A percentile compares a stretch with the other conserved stretches of the same genome.
Evolutionary conservation across 2,113 vertebrate genomes (phyloP).

Genomic region (Dromiciops gliroides): DNA sequence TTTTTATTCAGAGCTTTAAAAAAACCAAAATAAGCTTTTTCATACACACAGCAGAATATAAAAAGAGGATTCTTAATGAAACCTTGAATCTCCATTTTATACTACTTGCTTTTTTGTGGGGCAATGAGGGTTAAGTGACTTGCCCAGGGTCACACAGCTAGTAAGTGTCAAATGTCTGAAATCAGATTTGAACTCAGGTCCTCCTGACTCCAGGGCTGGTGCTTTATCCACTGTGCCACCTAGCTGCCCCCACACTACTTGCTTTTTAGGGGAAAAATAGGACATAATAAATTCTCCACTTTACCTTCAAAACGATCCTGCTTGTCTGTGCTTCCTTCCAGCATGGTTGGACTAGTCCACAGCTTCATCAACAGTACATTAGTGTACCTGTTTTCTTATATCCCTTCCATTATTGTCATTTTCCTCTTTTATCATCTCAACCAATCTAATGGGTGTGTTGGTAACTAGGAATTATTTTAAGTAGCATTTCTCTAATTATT

Average conservation of each 20-base stretch:
- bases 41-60: not conserved
- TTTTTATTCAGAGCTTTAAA: not conserved
- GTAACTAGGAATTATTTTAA: not conserved
- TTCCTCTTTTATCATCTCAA: not conserved
- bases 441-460: not conserved
- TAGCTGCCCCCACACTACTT: too few species aligned
- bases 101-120: not conserved
- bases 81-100: not conserved
- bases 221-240: too few species aligned
- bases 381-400: not conserved
- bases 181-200: too few species aligned
- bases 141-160: too few species aligned
- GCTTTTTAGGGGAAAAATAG: not conserved
- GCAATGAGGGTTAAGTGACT: too few species aligned
- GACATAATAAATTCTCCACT: not conserved
- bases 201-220: too few species aligned
- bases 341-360: not conserved
- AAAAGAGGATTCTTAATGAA: not conserved
- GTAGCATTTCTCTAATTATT: not conserved
- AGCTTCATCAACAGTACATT: not conserved
- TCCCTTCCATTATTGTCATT: not conserved
- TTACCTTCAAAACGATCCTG: not conserved
- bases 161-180: too few species aligned
- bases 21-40: not conserved
- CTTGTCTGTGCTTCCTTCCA: not conserved